phyloP scores from a whole-genome alignment of 2,113 vertebrate species.

The Pogonocichla stellata region DNA sequence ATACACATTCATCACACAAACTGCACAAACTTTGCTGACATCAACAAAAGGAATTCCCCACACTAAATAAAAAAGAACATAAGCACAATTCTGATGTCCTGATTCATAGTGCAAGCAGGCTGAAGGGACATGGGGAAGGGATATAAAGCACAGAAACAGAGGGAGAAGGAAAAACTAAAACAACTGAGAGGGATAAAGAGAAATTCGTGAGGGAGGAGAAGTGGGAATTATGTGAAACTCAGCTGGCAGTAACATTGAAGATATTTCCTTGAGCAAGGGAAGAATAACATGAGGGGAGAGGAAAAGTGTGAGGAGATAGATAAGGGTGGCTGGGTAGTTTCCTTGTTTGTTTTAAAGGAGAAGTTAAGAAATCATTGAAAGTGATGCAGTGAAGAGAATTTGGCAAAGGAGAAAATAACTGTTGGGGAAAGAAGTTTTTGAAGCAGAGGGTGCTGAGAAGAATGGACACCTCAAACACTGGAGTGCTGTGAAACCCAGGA shows the following conservation, averaged over 20 bases:
- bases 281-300: neutral
- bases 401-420: neutral
- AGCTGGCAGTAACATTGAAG: neutral
- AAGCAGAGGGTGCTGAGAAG: neutral
- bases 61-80: neutral
- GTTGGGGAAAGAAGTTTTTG: neutral
- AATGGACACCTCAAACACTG: neutral
- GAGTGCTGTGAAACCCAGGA: neutral
- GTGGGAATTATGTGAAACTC: neutral
- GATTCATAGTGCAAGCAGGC: neutral
- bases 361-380: neutral
- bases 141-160: neutral
- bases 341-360: neutral
- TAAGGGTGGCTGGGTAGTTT: neutral
- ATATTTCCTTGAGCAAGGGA: neutral
- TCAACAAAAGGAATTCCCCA: neutral
- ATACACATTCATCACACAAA: neutral
- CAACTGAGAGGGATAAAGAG: neutral
- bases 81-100: neutral
- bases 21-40: neutral
- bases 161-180: neutral
- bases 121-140: neutral
- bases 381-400: neutral
- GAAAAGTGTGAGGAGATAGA: neutral
- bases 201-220: neutral